These are phyloP conservation scores for Tenebrio molitor DNA, from an alignment of 1,140 invertebrate genomes.

Conservation along the genomic window DNA sequence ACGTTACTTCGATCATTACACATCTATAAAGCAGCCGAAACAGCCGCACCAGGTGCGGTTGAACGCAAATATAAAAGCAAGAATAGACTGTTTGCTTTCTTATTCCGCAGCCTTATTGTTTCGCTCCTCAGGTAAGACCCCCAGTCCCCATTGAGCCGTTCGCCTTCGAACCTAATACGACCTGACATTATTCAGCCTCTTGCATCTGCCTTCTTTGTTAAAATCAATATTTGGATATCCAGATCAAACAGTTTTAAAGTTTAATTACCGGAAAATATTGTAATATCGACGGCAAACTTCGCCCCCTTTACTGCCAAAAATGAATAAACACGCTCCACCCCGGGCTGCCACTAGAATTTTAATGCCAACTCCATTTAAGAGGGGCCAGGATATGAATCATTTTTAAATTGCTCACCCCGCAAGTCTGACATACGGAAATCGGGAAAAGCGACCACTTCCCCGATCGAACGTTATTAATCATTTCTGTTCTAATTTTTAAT, in stretches of 20 bases:
- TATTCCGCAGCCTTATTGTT: slow-evolving; percentile 43
- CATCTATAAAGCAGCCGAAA: slow-evolving; percentile 38
- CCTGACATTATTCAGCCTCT: slow-evolving; percentile 48
- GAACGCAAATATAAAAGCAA: slow-evolving; percentile 42
- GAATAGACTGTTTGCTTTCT: slow-evolving; percentile 42
- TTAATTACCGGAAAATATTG: slow-evolving; percentile 55
- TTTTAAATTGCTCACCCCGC: slow-evolving; percentile 32
- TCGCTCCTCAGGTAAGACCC: slow-evolving; percentile 41
- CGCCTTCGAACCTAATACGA: slow-evolving; percentile 43
- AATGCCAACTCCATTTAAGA: slow-evolving; percentile 25
- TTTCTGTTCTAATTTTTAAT: neutral
- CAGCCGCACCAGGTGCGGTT: slow-evolving; percentile 42
- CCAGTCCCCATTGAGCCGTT: slow-evolving; percentile 31
- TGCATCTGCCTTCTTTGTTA: slow-evolving; percentile 50
- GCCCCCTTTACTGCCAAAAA: slow-evolving; percentile 35
- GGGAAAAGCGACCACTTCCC: slow-evolving; percentile 10
- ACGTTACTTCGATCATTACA: slow-evolving; percentile 36
- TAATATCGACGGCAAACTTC: slow-evolving; percentile 44
- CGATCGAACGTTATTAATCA: slow-evolving; percentile 20
- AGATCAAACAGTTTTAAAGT: slow-evolving; percentile 47
- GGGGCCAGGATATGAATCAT: slow-evolving; percentile 41
- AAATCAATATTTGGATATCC: slow-evolving; percentile 53
- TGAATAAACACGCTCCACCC: slow-evolving; percentile 39
- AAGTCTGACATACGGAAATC: slow-evolving; percentile 23
- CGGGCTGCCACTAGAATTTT: slow-evolving; percentile 9